phyloP scores from a whole-genome alignment of 2,888 invertebrate genomes.

The Lycaena phlaeas region DNA sequence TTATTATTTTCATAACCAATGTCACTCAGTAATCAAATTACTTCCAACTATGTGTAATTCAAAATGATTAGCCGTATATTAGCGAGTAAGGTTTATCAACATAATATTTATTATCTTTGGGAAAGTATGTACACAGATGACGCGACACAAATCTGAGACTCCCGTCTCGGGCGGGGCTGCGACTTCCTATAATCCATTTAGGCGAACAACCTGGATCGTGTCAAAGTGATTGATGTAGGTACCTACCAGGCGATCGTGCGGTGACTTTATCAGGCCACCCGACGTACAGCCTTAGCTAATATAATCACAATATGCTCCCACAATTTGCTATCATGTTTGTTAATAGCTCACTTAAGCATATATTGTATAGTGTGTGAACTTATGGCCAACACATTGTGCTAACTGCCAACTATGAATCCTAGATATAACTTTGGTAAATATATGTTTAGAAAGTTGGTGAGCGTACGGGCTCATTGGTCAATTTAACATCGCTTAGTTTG shows the following conservation, averaged over 20 bases:
- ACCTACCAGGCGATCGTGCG: constrained; percentile 41
- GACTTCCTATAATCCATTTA: constrained; percentile 70
- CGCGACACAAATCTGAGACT: constrained; percentile 56
- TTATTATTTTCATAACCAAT: no score
- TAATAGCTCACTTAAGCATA: constrained; percentile 9
- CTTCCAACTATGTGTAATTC: no score
- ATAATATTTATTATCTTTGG: constrained; percentile 52
- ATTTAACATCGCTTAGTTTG: no score
- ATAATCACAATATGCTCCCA: constrained; percentile 29
- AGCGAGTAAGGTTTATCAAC: constrained; percentile 31
- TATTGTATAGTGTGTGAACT: constrained; percentile 4
- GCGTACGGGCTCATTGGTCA: no score
- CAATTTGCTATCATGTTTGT: constrained; percentile 13
- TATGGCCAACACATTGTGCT: constrained; percentile 9
- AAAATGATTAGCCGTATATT: no score
- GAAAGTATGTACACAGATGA: constrained; percentile 59
- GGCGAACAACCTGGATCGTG: constrained; percentile 66
- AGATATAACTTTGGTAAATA: constrained; percentile 4
- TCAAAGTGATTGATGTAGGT: constrained; percentile 64
- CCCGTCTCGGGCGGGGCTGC: constrained; percentile 41
- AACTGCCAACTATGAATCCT: constrained; percentile 9
- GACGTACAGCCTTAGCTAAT: constrained; percentile 41
- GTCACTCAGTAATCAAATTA: no score
- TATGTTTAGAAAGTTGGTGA: not conserved
- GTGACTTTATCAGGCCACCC: constrained; percentile 56